Base-by-base conservation (phyloP, 2,888 invertebrate genomes). In the Drosophila subquinaria region DNA sequence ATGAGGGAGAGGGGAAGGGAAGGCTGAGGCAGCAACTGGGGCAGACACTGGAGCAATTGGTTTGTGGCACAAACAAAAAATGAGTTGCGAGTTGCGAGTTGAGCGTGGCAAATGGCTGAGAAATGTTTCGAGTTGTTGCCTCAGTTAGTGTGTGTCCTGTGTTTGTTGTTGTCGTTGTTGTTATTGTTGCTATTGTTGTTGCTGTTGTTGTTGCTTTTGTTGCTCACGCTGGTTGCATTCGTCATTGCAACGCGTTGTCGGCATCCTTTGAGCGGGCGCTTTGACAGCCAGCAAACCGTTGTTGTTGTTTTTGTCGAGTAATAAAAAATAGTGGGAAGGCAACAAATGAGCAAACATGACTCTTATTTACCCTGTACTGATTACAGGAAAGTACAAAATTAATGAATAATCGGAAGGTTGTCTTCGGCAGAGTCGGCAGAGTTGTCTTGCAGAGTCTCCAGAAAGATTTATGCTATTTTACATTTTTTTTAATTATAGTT, bases 251-350 rank as follows among this genome's bases (percentile, higher is more conserved):
- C 57, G 53, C 69, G 63, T 52, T 72, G 79, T 50, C 79, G 79
- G 82, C 64, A 57, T 74, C 88, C 86, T 89, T 86, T 86, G 86
- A 78, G 70, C 68, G 51, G 68, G 17, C 69, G 73, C 89, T 82
- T 88, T 88, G 85, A 88, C 85, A 73, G 81, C 69, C 60, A 68
- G 63, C 71, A 67, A 70, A 55, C 70, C 62, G 57, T 64, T 30
- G 47, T 61, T 55, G 35, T 27, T 60, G 8, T 30, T 35, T 61
- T 50, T 73, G 63, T 71, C 61, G 55, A 73, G 64, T 43, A 30
- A 35, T 20, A 10, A 43, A 42, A 48, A 43, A 17, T 35, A 38
- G 57, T 43, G 57, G 20, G 9, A n/a, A 13, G 3, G 13, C 36
- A 5, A 36, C 36, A 13, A 13, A 13, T 13, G 5, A n/a, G 36